These are phyloP conservation scores for Gallirallus australis DNA, from an alignment of 2,797 vertebrate species.

Conservation along the genomic window DNA sequence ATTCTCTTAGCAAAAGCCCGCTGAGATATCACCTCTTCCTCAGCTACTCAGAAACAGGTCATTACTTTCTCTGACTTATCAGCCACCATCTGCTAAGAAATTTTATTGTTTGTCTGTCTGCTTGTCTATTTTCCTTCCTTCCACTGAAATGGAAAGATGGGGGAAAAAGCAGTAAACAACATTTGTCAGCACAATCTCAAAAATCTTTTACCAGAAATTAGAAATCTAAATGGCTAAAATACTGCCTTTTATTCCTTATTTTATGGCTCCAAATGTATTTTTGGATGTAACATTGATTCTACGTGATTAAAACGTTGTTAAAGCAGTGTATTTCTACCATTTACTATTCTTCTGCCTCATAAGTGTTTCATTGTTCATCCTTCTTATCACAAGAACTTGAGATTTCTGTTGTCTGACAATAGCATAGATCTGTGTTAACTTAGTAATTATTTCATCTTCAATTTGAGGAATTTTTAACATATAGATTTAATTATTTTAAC, in stretches of 20 bases:
- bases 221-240: neutral
- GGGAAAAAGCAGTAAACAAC: neutral
- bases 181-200: neutral
- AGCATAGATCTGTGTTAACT: neutral
- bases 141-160: neutral
- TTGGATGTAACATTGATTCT: neutral
- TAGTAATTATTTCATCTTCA: neutral
- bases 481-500: neutral
- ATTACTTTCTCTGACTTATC: slow-evolving; percentile 32
- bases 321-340: neutral
- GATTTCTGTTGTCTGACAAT: neutral
- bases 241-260: neutral
- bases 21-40: slow-evolving; percentile 13
- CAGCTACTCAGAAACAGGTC: slow-evolving; percentile 44
- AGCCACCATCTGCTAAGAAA: slow-evolving; percentile 5
- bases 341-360: neutral
- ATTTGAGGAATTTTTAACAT: neutral
- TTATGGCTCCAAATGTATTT: neutral
- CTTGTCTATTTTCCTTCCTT: neutral
- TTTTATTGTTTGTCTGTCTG: neutral
- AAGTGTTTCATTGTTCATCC: neutral
- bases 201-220: neutral
- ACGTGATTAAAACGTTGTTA: neutral
- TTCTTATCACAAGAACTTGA: neutral
- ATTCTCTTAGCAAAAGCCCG: neutral